Percentiles rank a stretch among this genome's conserved stretches.
These are phyloP conservation scores for Zhuqinia jingwanae DNA, from an alignment of 2,888 invertebrate species.

Conservation along the genomic window DNA sequence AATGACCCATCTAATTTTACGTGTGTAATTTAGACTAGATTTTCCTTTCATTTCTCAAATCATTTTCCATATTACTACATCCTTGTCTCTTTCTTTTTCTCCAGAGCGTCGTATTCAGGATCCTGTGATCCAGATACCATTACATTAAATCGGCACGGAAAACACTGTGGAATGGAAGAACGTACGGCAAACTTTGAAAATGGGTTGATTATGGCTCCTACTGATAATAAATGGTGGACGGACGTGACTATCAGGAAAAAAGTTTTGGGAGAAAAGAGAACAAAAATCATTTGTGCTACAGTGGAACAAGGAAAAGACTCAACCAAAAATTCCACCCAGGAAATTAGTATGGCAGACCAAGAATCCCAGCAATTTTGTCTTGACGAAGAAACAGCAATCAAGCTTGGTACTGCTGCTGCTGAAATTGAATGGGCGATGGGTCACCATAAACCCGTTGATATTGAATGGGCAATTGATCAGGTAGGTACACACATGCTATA, in stretches of 20 bases:
- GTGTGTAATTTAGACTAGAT: not conserved
- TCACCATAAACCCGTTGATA: constrained; percentile 85
- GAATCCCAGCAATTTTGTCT: constrained; percentile 83
- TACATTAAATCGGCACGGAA: constrained; percentile 75
- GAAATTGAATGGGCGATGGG: constrained; percentile 87
- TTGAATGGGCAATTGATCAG: constrained; percentile 89
- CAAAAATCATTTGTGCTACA: constrained; percentile 82
- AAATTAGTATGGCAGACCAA: constrained; percentile 81
- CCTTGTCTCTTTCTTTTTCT: constrained; percentile 73
- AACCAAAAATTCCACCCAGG: constrained; percentile 81
- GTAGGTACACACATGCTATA: constrained; percentile 80
- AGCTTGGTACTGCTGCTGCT: constrained; percentile 84
- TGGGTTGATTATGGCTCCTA: constrained; percentile 52
- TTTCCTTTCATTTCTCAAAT: not conserved
- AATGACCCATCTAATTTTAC: constrained; percentile 20
- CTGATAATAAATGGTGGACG: constrained; percentile 54
- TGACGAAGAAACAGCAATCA: constrained; percentile 83
- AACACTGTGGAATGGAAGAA: constrained; percentile 80
- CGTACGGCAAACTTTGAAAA: constrained; percentile 61
- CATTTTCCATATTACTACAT: not conserved
- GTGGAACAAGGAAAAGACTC: constrained; percentile 7
- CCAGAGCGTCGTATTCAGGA: constrained; percentile 83
- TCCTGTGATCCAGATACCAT: constrained; percentile 89
- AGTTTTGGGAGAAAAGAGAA: constrained; percentile 82
- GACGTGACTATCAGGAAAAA: constrained; percentile 81